A percentile compares a stretch with the other conserved stretches of the same genome.
phyloP scores from a whole-genome alignment of 2,113 vertebrate genomes.

The Pimephales promelas region DNA sequence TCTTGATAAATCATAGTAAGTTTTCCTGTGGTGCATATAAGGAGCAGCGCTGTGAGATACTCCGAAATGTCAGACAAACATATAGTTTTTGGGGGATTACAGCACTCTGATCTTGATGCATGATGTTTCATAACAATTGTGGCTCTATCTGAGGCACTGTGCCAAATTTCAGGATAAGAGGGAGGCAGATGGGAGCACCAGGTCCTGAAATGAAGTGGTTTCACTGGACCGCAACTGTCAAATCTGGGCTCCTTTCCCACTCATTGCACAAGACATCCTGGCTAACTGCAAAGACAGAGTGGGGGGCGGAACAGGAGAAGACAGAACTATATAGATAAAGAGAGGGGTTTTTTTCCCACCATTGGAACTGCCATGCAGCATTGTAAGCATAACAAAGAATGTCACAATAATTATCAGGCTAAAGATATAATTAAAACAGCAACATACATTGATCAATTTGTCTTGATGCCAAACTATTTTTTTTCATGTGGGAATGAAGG shows the following conservation, averaged over 20 bases:
- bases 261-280: constrained; percentile 77
- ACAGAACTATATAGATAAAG: constrained; percentile 78
- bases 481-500: constrained; percentile 61
- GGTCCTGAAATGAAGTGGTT: constrained; percentile 74
- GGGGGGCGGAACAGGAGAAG: constrained; percentile 75
- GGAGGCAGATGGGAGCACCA: constrained; percentile 61
- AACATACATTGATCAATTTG: constrained; percentile 36
- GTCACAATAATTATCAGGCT: constrained; percentile 82
- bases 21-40: constrained; percentile 67
- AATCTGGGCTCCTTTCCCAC: constrained; percentile 80
- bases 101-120: constrained; percentile 37
- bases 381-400: constrained; percentile 78
- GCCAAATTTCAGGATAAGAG: constrained; percentile 42
- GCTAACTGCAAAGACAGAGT: constrained; percentile 80
- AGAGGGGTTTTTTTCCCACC: constrained; percentile 34
- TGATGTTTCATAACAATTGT: constrained; percentile 46
- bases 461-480: constrained; percentile 50
- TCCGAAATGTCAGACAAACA: background rate
- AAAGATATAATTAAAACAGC: constrained; percentile 68
- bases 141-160: constrained; percentile 4
- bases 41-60: background rate
- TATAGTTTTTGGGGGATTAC: constrained; percentile 24
- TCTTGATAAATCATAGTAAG: constrained; percentile 85
- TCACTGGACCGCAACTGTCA: constrained; percentile 76
- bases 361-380: constrained; percentile 70